Evolutionary conservation across 2,888 invertebrate species (phyloP).

Genomic region (Choristoneura rosaceana): DNA sequence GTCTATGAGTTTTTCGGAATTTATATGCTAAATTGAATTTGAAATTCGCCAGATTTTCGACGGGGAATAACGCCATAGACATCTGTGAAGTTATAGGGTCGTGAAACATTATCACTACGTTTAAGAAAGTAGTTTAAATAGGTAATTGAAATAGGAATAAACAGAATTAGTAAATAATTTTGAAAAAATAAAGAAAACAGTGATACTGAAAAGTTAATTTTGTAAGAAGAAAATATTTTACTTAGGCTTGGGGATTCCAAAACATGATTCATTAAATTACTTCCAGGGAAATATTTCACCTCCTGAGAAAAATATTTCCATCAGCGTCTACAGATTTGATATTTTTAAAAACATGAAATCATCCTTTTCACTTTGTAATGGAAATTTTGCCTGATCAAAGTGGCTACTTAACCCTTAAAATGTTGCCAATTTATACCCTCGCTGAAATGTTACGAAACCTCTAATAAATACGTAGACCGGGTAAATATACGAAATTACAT

Average conservation of each 20-base stretch:
- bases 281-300: neutral
- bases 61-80: neutral
- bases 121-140: no score
- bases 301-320: neutral
- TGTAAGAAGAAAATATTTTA: neutral
- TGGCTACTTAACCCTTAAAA: conserved; percentile 57
- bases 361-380: conserved; percentile 52
- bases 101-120: no score
- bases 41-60: neutral
- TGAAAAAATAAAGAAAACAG: no score
- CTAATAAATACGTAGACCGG: conserved; percentile 26
- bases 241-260: neutral
- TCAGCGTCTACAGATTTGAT: conserved; percentile 7
- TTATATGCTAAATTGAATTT: neutral
- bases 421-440: conserved; percentile 57
- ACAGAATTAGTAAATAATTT: no score
- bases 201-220: neutral
- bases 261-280: neutral
- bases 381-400: conserved; percentile 57
- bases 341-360: conserved; percentile 25
- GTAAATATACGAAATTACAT: conserved; percentile 27
- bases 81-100: neutral
- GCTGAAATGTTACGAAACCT: conserved; percentile 42
- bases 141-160: no score
- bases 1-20: conserved; percentile 1